Base-by-base conservation (phyloP, 2,113 vertebrate genomes). In the Symphodus melops region DNA sequence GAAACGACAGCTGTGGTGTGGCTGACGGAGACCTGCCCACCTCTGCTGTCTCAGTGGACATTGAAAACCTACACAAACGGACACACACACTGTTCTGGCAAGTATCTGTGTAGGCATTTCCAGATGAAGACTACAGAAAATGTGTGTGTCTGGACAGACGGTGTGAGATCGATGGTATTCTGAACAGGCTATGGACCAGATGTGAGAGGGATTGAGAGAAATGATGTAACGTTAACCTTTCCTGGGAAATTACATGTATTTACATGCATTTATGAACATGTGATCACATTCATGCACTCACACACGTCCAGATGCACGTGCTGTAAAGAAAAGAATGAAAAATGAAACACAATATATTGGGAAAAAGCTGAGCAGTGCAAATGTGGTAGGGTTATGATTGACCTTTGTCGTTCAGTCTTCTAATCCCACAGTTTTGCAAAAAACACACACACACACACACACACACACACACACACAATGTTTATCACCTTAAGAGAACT, bases 1-100 rank as follows among this genome's bases (percentile, higher is more conserved):
- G 84, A 92, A 86, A 88, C 23, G 93, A 93, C 93, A 93, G 91
- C 90, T 86, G 76, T 60, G 57, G 68, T 67, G 76, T 81, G 84
- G 77, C 82, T 80, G 20, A 68, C 53, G 64, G 79, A 91, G 87
- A 79, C 87, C 84, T 85, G 82, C 81, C 73, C 17, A 11, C 86
- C 88, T 72, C 77, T 71, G 59, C 51, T n/a, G 79, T 90, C 77
- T 90, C 84, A 41, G 73, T 76, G 89, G 86, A 91, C 83, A 77
- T 77, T 71, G 74, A 59, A 60, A 74, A 71, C 56, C 73, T 25
- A 72, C 64, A 81, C 41, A 33, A 39, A 72, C 36, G 25, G 25
- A 67, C 28, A 33, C 28, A 33, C 28, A 33, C 46, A 72, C 36
- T 36, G 36, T 51, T 64, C 20, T 21, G 56, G 44, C 62, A 56